Percentiles rank a stretch among this genome's conserved stretches.
These are phyloP conservation scores for Adelosebastes latens DNA, from an alignment of 2,797 vertebrate species.

Conservation along the genomic window DNA sequence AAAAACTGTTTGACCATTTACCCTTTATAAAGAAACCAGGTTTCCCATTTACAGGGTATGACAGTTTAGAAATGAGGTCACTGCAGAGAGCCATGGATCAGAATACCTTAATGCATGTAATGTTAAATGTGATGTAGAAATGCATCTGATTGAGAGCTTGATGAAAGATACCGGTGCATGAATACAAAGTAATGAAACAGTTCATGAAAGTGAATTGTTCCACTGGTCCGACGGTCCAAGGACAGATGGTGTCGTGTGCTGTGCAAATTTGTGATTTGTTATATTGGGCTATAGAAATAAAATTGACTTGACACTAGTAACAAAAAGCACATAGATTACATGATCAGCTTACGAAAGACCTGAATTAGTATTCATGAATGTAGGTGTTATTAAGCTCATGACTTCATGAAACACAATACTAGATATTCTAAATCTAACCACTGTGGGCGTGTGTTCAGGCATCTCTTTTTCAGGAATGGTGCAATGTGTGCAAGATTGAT, in stretches of 20 bases:
- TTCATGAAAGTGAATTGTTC: neutral
- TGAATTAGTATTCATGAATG: slow-evolving; percentile 39
- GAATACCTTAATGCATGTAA: neutral
- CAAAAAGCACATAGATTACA: neutral
- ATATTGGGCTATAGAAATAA: too few species aligned
- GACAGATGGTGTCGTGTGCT: too few species aligned
- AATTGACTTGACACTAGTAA: neutral
- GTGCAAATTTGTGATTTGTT: too few species aligned
- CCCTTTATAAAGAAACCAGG: neutral
- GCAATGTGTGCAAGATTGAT: slow-evolving; percentile 19
- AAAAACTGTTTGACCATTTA: neutral
- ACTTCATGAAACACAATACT: slow-evolving; percentile 27
- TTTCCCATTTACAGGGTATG: neutral
- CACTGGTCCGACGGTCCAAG: too few species aligned
- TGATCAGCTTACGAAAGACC: slow-evolving; percentile 21
- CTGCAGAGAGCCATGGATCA: neutral
- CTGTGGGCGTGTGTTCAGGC: slow-evolving; percentile 16
- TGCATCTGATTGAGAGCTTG: neutral
- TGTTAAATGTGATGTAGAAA: neutral
- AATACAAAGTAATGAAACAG: neutral
- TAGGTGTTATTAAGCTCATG: slow-evolving; percentile 45
- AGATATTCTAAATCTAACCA: slow-evolving; percentile 38
- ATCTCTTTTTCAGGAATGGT: neutral
- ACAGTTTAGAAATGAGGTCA: neutral
- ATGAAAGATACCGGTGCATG: neutral